Conservation (phyloP, 2,113 vertebrate genomes). For the Chionomys nivalis region DNA sequence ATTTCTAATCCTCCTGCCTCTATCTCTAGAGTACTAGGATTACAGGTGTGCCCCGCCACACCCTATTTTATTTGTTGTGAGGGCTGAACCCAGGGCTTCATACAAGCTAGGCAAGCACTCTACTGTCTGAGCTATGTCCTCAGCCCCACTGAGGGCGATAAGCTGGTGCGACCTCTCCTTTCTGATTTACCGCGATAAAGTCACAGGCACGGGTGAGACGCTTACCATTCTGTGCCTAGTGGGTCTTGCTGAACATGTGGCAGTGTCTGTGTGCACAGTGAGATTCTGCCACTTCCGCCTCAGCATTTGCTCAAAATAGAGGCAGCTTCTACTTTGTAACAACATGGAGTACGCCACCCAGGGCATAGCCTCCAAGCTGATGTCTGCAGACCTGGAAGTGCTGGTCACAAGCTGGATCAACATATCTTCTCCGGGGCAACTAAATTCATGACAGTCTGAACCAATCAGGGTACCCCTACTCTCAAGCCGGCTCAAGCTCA, state of each 20-base stretch:
- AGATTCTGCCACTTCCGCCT: background rate
- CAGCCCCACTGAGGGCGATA: background rate
- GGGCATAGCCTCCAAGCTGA: background rate
- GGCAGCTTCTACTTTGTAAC: background rate
- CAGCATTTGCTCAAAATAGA: background rate
- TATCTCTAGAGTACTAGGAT: background rate
- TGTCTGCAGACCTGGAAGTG: background rate
- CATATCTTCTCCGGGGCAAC: background rate
- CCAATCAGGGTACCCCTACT: too few species aligned
- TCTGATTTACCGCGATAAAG: background rate
- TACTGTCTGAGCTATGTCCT: too few species aligned
- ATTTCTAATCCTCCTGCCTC: background rate
- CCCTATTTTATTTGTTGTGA: background rate
- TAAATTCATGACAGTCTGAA: background rate
- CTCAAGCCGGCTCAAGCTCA: background rate
- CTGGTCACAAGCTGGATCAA: background rate
- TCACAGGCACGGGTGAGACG: background rate
- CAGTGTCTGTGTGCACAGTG: background rate
- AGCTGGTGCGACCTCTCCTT: too few species aligned
- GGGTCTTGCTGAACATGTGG: background rate
- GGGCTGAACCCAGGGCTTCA: background rate
- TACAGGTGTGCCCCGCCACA: fast-evolving
- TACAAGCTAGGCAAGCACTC: background rate
- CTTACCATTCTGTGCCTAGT: background rate
- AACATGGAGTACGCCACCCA: background rate